Conservation (phyloP, 2,797 vertebrate species). For the Typhlichthys subterraneus region DNA sequence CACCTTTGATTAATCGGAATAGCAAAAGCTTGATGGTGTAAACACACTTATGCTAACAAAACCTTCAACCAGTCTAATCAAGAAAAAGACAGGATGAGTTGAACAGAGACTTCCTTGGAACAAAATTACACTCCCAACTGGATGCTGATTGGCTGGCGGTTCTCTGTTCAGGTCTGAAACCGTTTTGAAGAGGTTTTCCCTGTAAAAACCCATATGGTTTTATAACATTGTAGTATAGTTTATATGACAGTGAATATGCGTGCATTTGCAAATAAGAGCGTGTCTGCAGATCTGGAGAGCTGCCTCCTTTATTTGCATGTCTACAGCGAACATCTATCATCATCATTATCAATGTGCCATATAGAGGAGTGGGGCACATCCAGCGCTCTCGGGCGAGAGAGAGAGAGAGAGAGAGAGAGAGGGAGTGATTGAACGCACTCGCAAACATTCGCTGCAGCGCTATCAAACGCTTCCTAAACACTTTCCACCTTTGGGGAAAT, state of each 20-base stretch:
- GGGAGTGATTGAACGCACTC: constrained; percentile 52
- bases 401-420: constrained; percentile 49
- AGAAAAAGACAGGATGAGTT: too few species aligned
- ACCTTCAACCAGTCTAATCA: too few species aligned
- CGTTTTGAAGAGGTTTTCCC: too few species aligned
- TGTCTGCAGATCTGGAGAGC: constrained; percentile 40
- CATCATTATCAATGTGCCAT: constrained; percentile 66
- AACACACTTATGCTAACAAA: too few species aligned
- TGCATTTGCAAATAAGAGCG: constrained; percentile 27
- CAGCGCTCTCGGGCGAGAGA: constrained; percentile 21
- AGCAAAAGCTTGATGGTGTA: too few species aligned
- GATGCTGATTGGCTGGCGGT: too few species aligned
- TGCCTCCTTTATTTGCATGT: constrained; percentile 73
- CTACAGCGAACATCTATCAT: constrained; percentile 75
- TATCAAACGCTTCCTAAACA: constrained; percentile 69
- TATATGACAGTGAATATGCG: not conserved
- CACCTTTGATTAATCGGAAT: too few species aligned
- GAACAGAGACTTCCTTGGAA: too few species aligned
- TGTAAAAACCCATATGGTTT: too few species aligned
- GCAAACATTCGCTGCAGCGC: constrained; percentile 57
- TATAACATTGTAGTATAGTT: not conserved
- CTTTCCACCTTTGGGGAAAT: constrained; percentile 43
- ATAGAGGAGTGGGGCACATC: constrained; percentile 46
- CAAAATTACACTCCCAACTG: too few species aligned
- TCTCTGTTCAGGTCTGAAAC: too few species aligned